A percentile compares a stretch with the other conserved stretches of the same genome.
Evolutionary conservation across 2,113 vertebrate species (phyloP).

Genomic region (Diadophis punctatus): DNA sequence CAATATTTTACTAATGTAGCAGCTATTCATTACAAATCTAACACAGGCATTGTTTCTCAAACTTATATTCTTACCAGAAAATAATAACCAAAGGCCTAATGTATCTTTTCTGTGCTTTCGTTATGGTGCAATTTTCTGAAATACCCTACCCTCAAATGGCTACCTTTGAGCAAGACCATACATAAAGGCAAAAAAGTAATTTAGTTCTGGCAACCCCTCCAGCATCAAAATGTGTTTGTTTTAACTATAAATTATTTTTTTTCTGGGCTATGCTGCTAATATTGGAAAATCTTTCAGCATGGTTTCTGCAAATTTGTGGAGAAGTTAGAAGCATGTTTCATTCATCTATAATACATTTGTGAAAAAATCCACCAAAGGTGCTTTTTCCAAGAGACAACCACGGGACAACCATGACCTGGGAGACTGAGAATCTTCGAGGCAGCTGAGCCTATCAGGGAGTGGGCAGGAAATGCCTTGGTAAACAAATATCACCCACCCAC

Average conservation of each 20-base stretch:
- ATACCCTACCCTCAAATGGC: background rate
- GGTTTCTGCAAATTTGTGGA: background rate
- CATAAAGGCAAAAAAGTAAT: background rate
- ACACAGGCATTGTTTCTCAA: background rate
- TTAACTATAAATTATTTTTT: background rate
- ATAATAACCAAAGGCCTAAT: background rate
- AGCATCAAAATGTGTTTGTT: background rate
- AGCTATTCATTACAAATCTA: background rate
- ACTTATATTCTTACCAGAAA: background rate
- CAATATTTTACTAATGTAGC: background rate
- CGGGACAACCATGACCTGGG: no score
- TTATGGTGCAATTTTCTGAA: background rate
- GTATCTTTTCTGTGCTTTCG: background rate
- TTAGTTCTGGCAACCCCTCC: background rate
- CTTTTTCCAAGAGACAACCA: no score
- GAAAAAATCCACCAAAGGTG: background rate
- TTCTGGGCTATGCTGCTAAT: background rate
- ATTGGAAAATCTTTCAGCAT: background rate
- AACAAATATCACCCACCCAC: background rate
- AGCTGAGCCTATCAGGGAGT: background rate
- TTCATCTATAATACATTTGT: background rate
- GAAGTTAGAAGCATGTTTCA: background rate
- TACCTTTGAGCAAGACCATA: background rate
- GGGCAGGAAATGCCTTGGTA: background rate
- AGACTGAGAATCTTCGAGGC: background rate